Evolutionary conservation across 1,140 invertebrate genomes (phyloP).

Genomic region (Ceratosolen solmsi): DNA sequence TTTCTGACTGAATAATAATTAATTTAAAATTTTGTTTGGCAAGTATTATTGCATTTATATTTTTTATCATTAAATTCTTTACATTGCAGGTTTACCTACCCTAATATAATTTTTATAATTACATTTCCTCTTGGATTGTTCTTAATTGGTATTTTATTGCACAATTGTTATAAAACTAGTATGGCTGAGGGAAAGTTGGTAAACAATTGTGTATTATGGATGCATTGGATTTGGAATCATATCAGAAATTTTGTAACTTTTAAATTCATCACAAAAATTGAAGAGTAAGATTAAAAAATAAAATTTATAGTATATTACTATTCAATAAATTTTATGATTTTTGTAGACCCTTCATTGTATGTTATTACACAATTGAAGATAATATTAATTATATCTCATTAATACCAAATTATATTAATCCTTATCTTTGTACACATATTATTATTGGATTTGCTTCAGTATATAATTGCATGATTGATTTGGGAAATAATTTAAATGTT

Average conservation of each 20-base stretch:
- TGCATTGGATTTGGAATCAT: constrained; percentile 44
- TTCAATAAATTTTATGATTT: background rate
- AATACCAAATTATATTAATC: constrained; percentile 76
- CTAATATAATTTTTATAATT: constrained; percentile 34
- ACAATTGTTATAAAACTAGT: constrained; percentile 42
- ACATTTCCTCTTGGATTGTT: constrained; percentile 40
- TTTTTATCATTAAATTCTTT: no score
- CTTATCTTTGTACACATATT: constrained; percentile 86
- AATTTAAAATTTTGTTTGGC: no score
- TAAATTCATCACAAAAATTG: constrained; percentile 38
- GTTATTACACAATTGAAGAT: constrained; percentile 78
- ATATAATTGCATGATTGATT: constrained; percentile 76
- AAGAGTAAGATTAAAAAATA: constrained; percentile 29
- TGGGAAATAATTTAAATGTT: constrained; percentile 66
- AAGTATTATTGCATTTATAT: no score
- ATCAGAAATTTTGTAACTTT: constrained; percentile 3
- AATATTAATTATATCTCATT: constrained; percentile 66
- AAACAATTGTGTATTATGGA: constrained; percentile 40
- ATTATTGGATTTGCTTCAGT: constrained; percentile 83
- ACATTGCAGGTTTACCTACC: no score
- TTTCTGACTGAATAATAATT: no score
- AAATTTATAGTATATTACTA: constrained; percentile 6
- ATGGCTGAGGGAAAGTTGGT: constrained; percentile 40
- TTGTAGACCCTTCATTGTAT: constrained; percentile 65
- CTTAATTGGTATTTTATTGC: constrained; percentile 36